phyloP scores from a whole-genome alignment of 2,113 vertebrate species.

The Numida meleagris region DNA sequence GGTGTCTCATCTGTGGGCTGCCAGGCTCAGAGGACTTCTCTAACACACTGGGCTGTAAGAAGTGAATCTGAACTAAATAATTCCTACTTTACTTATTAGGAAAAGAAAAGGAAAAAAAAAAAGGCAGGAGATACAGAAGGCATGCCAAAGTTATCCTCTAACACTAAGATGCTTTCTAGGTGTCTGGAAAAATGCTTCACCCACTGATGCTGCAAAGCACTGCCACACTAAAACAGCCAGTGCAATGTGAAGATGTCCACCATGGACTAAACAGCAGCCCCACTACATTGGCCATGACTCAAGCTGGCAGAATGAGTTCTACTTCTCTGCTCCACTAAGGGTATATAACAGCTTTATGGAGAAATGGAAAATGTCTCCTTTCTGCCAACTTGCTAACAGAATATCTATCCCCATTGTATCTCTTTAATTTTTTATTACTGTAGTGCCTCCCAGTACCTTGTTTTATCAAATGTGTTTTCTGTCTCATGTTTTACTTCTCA shows the following conservation, averaged over 20 bases:
- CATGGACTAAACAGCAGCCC: background rate
- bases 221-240: background rate
- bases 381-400: background rate
- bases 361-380: background rate
- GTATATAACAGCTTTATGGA: background rate
- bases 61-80: background rate
- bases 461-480: background rate
- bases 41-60: background rate
- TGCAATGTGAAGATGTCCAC: background rate
- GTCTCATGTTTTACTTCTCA: background rate
- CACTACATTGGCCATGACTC: background rate
- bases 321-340: background rate
- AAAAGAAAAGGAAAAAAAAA: background rate
- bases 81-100: background rate
- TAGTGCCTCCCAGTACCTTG: background rate
- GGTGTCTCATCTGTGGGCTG: background rate
- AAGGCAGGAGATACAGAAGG: background rate
- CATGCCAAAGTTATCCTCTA: background rate
- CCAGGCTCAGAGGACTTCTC: background rate
- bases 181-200: background rate
- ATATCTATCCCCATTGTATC: background rate
- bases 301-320: background rate
- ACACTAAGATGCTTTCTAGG: background rate
- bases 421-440: background rate
- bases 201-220: background rate